Base-by-base conservation (phyloP, 2,113 vertebrate species). In the Damaliscus lunatus region DNA sequence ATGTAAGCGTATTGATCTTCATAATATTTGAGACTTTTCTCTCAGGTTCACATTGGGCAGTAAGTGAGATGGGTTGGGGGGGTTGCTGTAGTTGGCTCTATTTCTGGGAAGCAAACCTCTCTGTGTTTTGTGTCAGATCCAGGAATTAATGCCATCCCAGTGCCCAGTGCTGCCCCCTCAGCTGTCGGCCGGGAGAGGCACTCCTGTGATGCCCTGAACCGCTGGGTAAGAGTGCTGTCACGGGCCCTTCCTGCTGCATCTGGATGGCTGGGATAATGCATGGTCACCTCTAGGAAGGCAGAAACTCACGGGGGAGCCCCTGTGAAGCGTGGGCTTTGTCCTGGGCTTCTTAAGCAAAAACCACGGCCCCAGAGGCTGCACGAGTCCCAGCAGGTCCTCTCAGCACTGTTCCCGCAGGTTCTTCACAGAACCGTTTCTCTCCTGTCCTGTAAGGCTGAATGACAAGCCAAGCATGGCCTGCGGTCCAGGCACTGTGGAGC, bases 131-230 rank as follows among this genome's bases (percentile, higher is more conserved):
- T 91, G 97, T 97, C 98, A 99, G 99, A 98, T 98, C 96, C 98
- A 40, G 97, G 40, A 9, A 84, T 85, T 13, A 97, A 92, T 50
- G 84, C 97, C 90, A 59, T 74, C 82, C 98, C 97, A 29, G 74
- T 19, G 2, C 98, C 99, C 94, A 88, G 40, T 64, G 15, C 90
- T 90, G 97, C 95, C 25, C 98, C 97, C 48, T 92, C 98, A 46
- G 11, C 98, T 9, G 91, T 97, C 46, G 93, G 98, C 88, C 99
- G 98, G 0, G 99, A 99, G 94, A 98, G 99, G 92, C 99, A 99
- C 11, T 89, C 99, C 74, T 99, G 99, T 46, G 99, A 99, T 59
- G 97, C 99, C 1, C 99, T 99, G 95, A 99, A 99, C 98, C 99
- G 99, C 98, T 99, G 99, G 99, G 99, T 99, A 98, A 99, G 99